These are phyloP conservation scores for Meloidogyne chitwoodi DNA, from an alignment of 1,140 invertebrate genomes.

Conservation along the genomic window DNA sequence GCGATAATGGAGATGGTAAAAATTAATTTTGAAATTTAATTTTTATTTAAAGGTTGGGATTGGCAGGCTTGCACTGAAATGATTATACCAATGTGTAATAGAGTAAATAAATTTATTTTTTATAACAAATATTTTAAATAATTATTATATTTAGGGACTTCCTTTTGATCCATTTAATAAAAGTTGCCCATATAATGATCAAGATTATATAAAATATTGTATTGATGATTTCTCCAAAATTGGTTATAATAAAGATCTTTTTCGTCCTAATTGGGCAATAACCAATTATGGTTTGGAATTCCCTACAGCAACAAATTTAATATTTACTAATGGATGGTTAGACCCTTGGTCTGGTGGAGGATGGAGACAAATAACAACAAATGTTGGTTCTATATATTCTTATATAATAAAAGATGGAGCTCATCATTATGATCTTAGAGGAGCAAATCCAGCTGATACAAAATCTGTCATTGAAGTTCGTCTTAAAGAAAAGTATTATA, in stretches of 20 bases:
- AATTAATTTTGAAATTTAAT: too few species aligned
- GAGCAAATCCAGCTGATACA: conserved; percentile 50
- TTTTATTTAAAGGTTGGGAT: conserved; percentile 31
- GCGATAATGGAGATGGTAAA: conserved; percentile 5
- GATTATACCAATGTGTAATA: conserved; percentile 85
- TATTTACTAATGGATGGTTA: conserved; percentile 75
- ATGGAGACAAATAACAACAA: conserved; percentile 2
- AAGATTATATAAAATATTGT: not conserved
- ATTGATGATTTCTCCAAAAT: not conserved
- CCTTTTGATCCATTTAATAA: not conserved
- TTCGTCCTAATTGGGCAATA: conserved; percentile 69
- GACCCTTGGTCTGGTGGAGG: conserved; percentile 72
- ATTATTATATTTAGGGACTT: not conserved
- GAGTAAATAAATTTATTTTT: conserved; percentile 61
- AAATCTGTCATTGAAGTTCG: conserved; percentile 36
- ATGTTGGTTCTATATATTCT: conserved; percentile 62
- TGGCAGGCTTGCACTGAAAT: conserved; percentile 78
- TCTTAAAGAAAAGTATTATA: too few species aligned
- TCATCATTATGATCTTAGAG: conserved; percentile 57
- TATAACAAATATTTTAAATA: not conserved
- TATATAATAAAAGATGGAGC: conserved; percentile 76
- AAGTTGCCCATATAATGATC: conserved; percentile 1
- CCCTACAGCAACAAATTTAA: conserved; percentile 71
- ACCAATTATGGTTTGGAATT: conserved; percentile 75
- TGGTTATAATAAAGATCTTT: conserved; percentile 55